A percentile compares a stretch with the other conserved stretches of the same genome.
Evolutionary conservation across 2,113 vertebrate genomes (phyloP).

Genomic region (Corvus hawaiiensis): DNA sequence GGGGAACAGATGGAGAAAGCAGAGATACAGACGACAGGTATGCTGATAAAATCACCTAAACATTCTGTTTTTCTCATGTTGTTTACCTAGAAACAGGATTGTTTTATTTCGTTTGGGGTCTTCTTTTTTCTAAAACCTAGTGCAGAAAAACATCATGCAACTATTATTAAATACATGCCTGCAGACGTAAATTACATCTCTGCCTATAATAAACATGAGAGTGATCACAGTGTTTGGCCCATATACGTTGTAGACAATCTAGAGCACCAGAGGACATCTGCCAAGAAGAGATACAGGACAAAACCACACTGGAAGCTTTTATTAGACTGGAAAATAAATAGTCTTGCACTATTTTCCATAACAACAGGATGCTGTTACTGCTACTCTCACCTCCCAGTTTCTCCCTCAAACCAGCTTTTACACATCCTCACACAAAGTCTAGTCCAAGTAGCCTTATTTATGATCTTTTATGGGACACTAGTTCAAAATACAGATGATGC

Average conservation of each 20-base stretch:
- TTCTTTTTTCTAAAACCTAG: not conserved
- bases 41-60: not conserved
- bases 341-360: not conserved
- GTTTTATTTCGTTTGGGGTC: not conserved
- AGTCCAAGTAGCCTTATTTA: not conserved
- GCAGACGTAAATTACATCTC: not conserved
- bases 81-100: not conserved
- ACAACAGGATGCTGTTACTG: not conserved
- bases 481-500: not conserved
- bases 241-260: not conserved
- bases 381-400: not conserved
- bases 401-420: not conserved
- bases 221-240: not conserved
- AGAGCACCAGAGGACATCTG: not conserved
- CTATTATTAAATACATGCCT: not conserved
- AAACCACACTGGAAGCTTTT: not conserved
- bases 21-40: not conserved
- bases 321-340: not conserved
- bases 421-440: not conserved
- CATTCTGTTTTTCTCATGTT: not conserved
- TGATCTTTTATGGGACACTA: not conserved
- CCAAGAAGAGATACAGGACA: not conserved
- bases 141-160: not conserved
- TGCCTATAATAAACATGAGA: not conserved
- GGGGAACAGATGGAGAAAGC: not conserved